Percentiles rank a stretch among this genome's conserved stretches.
Conservation (phyloP, 2,888 invertebrate genomes). For the Calliphora vomitoria region DNA sequence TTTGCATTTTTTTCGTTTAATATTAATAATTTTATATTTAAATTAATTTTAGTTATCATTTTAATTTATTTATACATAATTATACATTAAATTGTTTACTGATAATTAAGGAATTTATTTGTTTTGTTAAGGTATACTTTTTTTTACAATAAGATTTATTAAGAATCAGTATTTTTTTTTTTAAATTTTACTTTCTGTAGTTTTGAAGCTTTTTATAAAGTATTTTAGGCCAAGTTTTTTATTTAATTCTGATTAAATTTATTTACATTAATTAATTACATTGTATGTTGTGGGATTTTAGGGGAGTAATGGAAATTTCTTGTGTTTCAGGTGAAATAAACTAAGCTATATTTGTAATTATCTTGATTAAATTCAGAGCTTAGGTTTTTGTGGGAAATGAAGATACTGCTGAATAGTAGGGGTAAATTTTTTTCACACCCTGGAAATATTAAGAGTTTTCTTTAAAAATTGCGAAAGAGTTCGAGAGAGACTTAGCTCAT, state of each 20-base stretch:
- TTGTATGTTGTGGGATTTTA: background rate
- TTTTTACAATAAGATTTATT: conserved; percentile 23
- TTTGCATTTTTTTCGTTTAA: background rate
- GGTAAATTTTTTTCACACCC: too few species aligned
- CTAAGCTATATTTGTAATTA: too few species aligned
- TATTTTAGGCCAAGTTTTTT: background rate
- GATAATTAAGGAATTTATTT: conserved; percentile 49
- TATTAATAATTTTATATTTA: conserved; percentile 36
- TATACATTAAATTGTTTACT: conserved; percentile 65
- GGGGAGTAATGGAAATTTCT: too few species aligned
- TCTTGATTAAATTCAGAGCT: too few species aligned
- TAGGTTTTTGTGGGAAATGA: too few species aligned
- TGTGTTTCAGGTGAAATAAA: too few species aligned
- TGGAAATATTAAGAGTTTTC: too few species aligned
- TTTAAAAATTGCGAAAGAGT: too few species aligned
- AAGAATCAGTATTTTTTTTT: conserved; percentile 1
- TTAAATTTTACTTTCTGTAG: background rate
- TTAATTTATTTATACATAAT: conserved; percentile 63
- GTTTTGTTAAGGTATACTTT: conserved; percentile 32
- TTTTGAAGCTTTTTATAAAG: background rate
- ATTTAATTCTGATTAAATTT: background rate
- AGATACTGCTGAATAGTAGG: too few species aligned
- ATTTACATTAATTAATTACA: conserved; percentile 36
- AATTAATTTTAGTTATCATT: conserved; percentile 38
- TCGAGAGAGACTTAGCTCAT: too few species aligned